Evolutionary conservation across 2,888 invertebrate species (phyloP), one percentile per base, ranked within the genome.

Genomic region (Synergus umbraculus): DNA sequence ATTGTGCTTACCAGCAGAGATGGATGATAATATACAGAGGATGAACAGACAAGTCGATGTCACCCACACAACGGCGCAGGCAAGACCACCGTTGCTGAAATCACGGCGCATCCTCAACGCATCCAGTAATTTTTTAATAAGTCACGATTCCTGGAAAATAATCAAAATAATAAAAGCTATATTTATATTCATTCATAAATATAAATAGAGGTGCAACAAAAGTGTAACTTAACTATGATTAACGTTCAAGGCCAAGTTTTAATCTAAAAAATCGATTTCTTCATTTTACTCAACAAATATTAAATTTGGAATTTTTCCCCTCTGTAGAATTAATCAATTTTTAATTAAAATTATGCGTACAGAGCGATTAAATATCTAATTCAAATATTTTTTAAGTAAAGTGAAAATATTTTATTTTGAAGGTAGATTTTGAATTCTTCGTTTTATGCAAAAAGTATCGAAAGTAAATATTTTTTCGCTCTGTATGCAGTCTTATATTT

Each of bases 71-170:
- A 89, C 87, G 88, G 89, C 87, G 90, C 85, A 89, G 88, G 89
- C 87, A 88, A 87, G 86, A 87, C 89, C 87, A 88, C 89, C 89
- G 88, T 89, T 90, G 87, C 85, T 89, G 82, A 88, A 89, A 88
- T 89, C 89, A 88, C 89, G 88, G 87, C 87, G 90, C 91, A 92
- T 92, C 89, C 89, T 92, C 91, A 87, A 89, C 88, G 87, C 91
- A 92, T 92, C 89, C 90, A 91, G 86, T 89, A 85, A 77, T 86
- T 87, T 89, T 88, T 89, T 84, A 81, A 81, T 82, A 78, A 76
- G 80, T 83, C 79, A 78, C 82, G 82, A 81, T 78, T 80, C 76
- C 84, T 83, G 81, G 43, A 83, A 84, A 81, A 82, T 81, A 77
- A 10, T 12, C 58, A 18, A 58, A 18, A 49, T 49, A 1, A 49